These are phyloP conservation scores for Cheilosia scutellata DNA, from an alignment of 2,888 invertebrate genomes.

Conservation along the genomic window DNA sequence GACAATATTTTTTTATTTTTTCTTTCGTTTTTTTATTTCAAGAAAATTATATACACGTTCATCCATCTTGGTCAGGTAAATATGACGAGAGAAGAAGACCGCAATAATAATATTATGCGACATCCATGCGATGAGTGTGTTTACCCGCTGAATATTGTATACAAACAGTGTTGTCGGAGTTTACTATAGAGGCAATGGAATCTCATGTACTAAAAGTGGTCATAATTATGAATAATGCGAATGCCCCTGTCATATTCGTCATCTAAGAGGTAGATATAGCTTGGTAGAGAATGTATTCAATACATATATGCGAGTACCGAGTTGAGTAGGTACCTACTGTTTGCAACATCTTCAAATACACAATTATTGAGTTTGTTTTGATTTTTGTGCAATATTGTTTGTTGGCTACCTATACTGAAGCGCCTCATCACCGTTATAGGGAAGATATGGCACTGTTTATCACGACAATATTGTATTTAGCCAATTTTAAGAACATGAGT, in stretches of 20 bases:
- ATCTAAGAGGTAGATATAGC: background rate
- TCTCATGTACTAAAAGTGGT: conserved; percentile 46
- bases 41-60: conserved; percentile 37
- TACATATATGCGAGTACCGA: background rate
- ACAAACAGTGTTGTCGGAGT: background rate
- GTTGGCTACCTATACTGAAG: conserved; percentile 32
- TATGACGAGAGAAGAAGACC: conserved; percentile 30
- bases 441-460: background rate
- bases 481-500: background rate
- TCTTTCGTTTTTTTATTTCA: background rate
- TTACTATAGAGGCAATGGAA: conserved; percentile 24
- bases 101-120: conserved; percentile 36
- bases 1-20: conserved; percentile 46
- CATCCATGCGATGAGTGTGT: conserved; percentile 26
- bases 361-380: conserved; percentile 9
- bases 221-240: conserved; percentile 63
- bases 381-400: conserved; percentile 34
- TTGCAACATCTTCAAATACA: conserved; percentile 13
- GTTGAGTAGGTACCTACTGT: background rate
- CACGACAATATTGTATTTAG: background rate
- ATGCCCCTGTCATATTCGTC: conserved; percentile 50
- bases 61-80: conserved; percentile 68
- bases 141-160: background rate
- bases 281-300: conserved; percentile 2
- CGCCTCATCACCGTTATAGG: background rate